Evolutionary conservation across 2,113 vertebrate genomes (phyloP).

Genomic region (Elgaria multicarinata): DNA sequence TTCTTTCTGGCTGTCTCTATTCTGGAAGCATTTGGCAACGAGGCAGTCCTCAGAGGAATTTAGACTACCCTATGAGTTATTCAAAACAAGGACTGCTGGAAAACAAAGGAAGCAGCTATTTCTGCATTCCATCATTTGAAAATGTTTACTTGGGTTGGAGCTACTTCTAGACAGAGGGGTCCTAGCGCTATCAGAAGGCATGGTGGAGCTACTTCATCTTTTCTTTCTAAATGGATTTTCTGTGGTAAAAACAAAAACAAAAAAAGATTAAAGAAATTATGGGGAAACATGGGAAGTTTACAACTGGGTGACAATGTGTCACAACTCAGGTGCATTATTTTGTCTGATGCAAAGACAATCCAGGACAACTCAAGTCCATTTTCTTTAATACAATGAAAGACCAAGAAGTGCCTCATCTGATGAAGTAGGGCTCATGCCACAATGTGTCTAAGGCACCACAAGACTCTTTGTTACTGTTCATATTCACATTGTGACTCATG

Average conservation of each 20-base stretch:
- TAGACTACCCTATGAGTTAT: not conserved
- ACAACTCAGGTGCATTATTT: not conserved
- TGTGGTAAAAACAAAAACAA: too few species aligned
- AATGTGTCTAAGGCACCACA: not conserved
- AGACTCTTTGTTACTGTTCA: not conserved
- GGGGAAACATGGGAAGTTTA: too few species aligned
- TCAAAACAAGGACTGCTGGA: slow-evolving; percentile 2
- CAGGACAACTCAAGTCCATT: not conserved
- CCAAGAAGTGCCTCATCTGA: not conserved
- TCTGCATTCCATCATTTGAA: not conserved
- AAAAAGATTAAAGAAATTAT: too few species aligned
- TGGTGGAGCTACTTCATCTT: too few species aligned
- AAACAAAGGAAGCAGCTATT: not conserved
- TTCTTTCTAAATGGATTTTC: too few species aligned
- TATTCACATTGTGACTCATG: not conserved
- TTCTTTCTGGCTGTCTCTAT: not conserved
- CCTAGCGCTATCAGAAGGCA: too few species aligned
- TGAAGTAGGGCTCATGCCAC: not conserved
- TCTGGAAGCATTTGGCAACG: not conserved
- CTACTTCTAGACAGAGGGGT: not conserved
- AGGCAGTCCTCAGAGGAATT: not conserved
- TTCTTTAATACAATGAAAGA: not conserved
- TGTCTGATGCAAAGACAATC: not conserved
- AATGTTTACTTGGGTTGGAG: not conserved
- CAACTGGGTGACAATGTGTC: too few species aligned